These are phyloP conservation scores for Panonychus citri DNA, from an alignment of 1,140 invertebrate species.

Conservation along the genomic window DNA sequence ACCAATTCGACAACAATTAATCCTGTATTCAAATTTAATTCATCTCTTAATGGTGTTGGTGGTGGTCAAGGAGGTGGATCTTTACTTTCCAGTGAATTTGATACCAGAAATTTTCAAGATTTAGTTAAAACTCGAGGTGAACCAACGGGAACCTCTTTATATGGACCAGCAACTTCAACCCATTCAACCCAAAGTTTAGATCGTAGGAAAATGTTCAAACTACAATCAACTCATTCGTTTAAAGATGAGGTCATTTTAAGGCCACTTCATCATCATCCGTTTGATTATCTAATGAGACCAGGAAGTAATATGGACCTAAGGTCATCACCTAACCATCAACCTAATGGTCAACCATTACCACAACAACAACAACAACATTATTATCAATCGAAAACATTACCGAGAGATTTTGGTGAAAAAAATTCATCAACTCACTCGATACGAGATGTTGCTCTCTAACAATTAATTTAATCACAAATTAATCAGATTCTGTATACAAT, in stretches of 20 bases:
- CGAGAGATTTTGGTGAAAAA: neutral
- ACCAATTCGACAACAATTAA: slow-evolving; percentile 3
- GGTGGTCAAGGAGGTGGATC: neutral
- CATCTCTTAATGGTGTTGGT: neutral
- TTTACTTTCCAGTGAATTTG: slow-evolving; percentile 1
- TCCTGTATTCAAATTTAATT: slow-evolving; percentile 1
- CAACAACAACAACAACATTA: neutral
- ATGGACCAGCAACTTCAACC: neutral
- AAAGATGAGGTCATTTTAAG: slow-evolving; percentile 2
- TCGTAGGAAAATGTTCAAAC: neutral
- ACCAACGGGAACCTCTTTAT: neutral
- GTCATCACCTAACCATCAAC: neutral
- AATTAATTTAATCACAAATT: no score
- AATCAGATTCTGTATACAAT: no score
- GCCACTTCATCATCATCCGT: neutral
- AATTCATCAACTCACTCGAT: slow-evolving; percentile 2
- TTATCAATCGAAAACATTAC: neutral
- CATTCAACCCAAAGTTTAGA: slow-evolving; percentile 2
- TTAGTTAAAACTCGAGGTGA: neutral
- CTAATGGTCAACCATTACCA: neutral
- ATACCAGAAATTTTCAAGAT: slow-evolving; percentile 2
- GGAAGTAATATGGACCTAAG: neutral
- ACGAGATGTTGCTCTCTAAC: slow-evolving; percentile 1
- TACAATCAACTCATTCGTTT: neutral
- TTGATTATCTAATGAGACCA: slow-evolving; percentile 1